phyloP scores from a whole-genome alignment of 2,113 vertebrate species.

The Heteronetta atricapilla region DNA sequence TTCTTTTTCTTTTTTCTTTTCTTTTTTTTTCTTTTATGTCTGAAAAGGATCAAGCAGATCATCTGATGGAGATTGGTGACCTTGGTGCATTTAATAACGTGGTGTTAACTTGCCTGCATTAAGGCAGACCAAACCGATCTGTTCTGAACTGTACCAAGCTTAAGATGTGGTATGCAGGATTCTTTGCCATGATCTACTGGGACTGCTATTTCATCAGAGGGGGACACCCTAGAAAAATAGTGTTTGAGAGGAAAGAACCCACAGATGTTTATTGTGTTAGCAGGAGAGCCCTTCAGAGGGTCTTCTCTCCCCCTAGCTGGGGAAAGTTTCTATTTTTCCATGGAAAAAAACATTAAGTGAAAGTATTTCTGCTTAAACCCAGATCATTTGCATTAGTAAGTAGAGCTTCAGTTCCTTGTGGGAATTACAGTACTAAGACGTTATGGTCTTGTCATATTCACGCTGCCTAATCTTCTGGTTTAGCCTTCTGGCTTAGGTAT shows the following conservation, averaged over 20 bases:
- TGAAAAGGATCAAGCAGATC: slow-evolving; percentile 34
- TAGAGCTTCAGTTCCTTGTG: background rate
- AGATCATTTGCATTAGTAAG: slow-evolving; percentile 44
- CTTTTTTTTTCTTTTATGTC: background rate
- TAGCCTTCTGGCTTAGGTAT: slow-evolving; percentile 6
- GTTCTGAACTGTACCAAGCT: slow-evolving; percentile 16
- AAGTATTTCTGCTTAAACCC: slow-evolving; percentile 7
- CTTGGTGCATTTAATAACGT: slow-evolving; percentile 54
- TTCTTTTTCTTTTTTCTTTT: background rate
- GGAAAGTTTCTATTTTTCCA: slow-evolving; percentile 2
- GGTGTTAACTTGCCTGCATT: slow-evolving; percentile 39
- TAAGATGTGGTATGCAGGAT: slow-evolving; percentile 34
- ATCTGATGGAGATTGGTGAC: slow-evolving; percentile 41
- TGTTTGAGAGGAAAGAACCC: slow-evolving; percentile 33
- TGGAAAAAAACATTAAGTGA: background rate
- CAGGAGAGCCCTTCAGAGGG: slow-evolving; percentile 28
- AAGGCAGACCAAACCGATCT: slow-evolving; percentile 27
- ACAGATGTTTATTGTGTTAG: slow-evolving; percentile 58
- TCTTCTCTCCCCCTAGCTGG: background rate
- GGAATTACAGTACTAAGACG: background rate
- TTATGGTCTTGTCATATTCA: background rate
- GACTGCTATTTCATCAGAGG: slow-evolving; percentile 52
- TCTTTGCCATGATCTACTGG: slow-evolving; percentile 30
- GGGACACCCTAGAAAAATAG: slow-evolving; percentile 12
- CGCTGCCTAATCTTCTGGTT: background rate